Percentiles rank a stretch among this genome's conserved stretches.
Evolutionary conservation across 2,888 invertebrate genomes (phyloP).

Genomic region (Masnerella sp.): DNA sequence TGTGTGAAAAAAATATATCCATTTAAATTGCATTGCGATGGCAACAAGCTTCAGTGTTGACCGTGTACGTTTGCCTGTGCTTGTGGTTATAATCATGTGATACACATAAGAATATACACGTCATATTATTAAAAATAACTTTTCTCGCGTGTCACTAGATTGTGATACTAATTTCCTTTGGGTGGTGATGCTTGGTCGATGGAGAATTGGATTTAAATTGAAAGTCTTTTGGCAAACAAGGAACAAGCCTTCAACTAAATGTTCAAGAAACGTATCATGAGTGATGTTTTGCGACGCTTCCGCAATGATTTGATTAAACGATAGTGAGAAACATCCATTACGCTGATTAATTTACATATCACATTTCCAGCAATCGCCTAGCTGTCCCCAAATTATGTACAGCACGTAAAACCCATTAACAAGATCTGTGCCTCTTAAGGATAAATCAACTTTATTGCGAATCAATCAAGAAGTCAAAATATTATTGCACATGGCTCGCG

Average conservation of each 20-base stretch:
- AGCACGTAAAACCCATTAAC: slow-evolving; percentile 26
- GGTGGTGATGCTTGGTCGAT: slow-evolving; percentile 19
- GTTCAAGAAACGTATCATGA: slow-evolving; percentile 5
- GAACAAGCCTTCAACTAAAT: slow-evolving; percentile 14
- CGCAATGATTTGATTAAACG: slow-evolving; percentile 32
- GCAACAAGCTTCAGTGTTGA: slow-evolving; percentile 39
- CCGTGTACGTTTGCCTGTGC: slow-evolving; percentile 18
- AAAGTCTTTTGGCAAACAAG: slow-evolving; percentile 19
- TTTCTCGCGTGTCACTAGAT: slow-evolving; percentile 48
- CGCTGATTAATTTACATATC: slow-evolving; percentile 60
- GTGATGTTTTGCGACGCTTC: slow-evolving; percentile 37
- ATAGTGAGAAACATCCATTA: slow-evolving; percentile 39
- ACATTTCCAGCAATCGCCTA: slow-evolving; percentile 54
- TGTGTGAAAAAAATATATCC: slow-evolving; percentile 53
- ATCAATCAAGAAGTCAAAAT: slow-evolving; percentile 14
- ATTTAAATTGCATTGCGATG: slow-evolving; percentile 39
- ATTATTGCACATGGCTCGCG: slow-evolving; percentile 50
- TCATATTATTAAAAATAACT: slow-evolving; percentile 56
- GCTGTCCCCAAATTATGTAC: slow-evolving; percentile 50
- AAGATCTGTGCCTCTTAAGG: slow-evolving; percentile 1
- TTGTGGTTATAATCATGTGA: slow-evolving; percentile 39
- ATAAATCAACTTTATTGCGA: slow-evolving; percentile 35
- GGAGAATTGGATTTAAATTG: slow-evolving; percentile 15
- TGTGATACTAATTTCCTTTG: slow-evolving; percentile 40
- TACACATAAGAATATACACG: slow-evolving; percentile 40